Evolutionary conservation across 1,140 invertebrate species (phyloP), one percentile per base, ranked within the genome.

Genomic region (Zaprionus kolodkinae): DNA sequence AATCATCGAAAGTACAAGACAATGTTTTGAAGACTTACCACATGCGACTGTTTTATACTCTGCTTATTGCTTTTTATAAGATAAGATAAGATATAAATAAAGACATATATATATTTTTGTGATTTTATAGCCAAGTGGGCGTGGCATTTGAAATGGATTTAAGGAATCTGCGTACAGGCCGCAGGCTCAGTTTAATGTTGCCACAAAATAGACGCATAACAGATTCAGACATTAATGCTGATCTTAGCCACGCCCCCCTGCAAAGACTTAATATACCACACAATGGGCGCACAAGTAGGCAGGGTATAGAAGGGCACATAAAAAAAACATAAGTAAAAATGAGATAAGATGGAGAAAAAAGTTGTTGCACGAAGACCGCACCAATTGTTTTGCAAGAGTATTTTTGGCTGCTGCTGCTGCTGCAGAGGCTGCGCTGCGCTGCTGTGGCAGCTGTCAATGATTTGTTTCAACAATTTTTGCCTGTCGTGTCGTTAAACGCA

Each of bases 381-480:
- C 65, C 81, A 86, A 85, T 69, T 78, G 74, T 81, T 57, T 57
- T 60, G 35, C 66, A 21, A 21, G 64, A 17, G 17, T 68, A 15
- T 36, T 50, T 54, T 30, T 30, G 3, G 27, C 27, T 3, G 30
- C 48, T 17, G 17, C 13, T 15, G 45, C 27, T 52, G 56, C 11
- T 55, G 38, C 15, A 33, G 12, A 33, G 1, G 65, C 65, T 74
- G 36, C 36, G 48, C 21, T 30, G 40, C 40, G 40, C n/a, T 6
- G 40, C 50, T 72, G 63, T 66, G 77, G 60, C 83, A 87, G 83
- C 84, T 87, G 83, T 83, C 83, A 88, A 87, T 87, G 84, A 87
- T 88, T 87, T 87, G 83, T 87, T 88, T 88, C 73, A 78, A 88
- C 79, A 77, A 88, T 78, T 79, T 88, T 60, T 60, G 76, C 65